Evolutionary conservation across 2,888 invertebrate species (phyloP), one percentile per base, ranked within the genome.

Genomic region (Halictus quadricinctus): DNA sequence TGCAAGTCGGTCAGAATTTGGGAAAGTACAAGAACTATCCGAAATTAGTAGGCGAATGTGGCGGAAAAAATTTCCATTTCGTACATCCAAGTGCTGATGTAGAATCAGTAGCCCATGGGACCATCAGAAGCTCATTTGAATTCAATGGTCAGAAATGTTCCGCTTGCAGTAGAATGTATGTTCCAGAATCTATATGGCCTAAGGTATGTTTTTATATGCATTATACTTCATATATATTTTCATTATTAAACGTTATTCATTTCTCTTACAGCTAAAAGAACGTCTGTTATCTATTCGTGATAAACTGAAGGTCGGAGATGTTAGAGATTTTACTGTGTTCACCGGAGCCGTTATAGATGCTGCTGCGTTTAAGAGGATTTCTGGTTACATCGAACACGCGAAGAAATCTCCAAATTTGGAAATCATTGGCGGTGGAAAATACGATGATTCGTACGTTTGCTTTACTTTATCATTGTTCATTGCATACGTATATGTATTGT

Each of bases 31-130:
- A 95, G 70, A 98, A 98, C 93, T 99, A 98, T 94, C 99, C 99
- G 0, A 96, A 99, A 88, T 95, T 99, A 79, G 97, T 99, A 91
- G 97, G 98, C 84, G 99, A 99, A 95, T 99, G 99, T 95, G 99
- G 99, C 78, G 99, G 99, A 48, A 99, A 99, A 95, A 99, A 99
- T 95, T 99, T 98, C 95, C 99, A 99, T 94, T 99, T 99, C 92
- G 96, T 99, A 48, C 99, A 99, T 95, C 96, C 97, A 0, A 96
- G 98, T 18, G 99, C 99, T 18, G 97, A 99, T 94, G 95, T 97
- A 0, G 95, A 96, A 41, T 96, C 97, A 13, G 99, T 99, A 5
- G 96, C 98, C 0, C 96, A 96, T 48, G 96, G 97, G 48, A 98
- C 99, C 0, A 97, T 99, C 88, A 96, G 98, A 86, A 97, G 99